Evolutionary conservation across 2,888 invertebrate genomes (phyloP), one percentile per base, ranked within the genome.

Genomic region (Aphodius granarius): DNA sequence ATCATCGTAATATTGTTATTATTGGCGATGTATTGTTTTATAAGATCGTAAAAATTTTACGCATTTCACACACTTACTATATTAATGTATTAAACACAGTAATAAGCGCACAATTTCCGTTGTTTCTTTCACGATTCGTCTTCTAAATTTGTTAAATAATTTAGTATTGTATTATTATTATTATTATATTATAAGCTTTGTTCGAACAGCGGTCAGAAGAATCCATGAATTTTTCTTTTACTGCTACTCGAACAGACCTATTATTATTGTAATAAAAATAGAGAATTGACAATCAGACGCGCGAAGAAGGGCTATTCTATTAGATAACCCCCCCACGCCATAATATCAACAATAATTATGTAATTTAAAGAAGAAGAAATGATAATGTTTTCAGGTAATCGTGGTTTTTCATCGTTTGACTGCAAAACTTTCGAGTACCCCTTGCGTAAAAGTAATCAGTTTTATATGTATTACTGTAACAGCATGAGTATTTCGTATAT

Each of bases 261-360:
- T n/a, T n/a, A n/a, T 19, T 63, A 43, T 72, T 72, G 17, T 62
- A 17, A 71, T 63, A 64, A 73, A 65, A 73, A 72, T 72, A 78
- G 72, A 73, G 73, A 76, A 74, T 82, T 84, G 86, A 87, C 86
- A 87, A 87, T 87, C 86, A 87, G 84, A 86, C 86, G 86, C 86
- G 84, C 83, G 83, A 83, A 13, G 20, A 20, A 20, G 22, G 68
- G 68, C 22, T 68, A 68, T 22, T 68, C 68, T 68, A 68, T 83
- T 85, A 81, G 81, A 81, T 75, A 75, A 71, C 16, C 20, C 18
- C 18, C 66, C 16, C 20, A n/a, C n/a, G n/a, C n/a, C n/a, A n/a
- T n/a, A 17, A 68, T 22, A 20, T 2, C 13, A 43, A 9, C 43
- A 43, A 43, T 13, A 43, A 43, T 43, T 9, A 43, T 43, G 43